Base-by-base conservation (phyloP, 2,797 vertebrate genomes). In the Kryptopterus vitreolus region DNA sequence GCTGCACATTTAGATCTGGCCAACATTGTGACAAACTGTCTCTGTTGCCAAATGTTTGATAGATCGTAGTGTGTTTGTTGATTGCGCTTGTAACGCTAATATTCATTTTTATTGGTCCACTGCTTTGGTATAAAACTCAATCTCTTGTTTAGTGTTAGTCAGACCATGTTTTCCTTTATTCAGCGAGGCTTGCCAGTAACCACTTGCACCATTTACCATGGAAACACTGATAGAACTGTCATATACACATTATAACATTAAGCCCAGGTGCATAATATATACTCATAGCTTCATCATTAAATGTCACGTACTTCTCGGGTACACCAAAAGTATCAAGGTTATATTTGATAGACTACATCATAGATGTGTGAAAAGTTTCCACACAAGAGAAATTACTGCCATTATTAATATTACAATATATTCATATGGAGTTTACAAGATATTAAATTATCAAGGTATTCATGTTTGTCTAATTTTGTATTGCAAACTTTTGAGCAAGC, bases 41-140 rank as follows among this genome's bases (percentile, higher is more conserved):
- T 48, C 29, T 66, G 35, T 31, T 66, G 63, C 43, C 63, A n/a
- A 4, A 31, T 66, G 20, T 43, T 65, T 20, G 1, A 35, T 66
- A 66, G 63, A 66, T 52, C 29, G 68, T 61, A 61, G 24, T 52
- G 16, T 29, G 50, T 43, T 52, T 31, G 8, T 16, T 52, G 8
- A 24, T 52, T 50, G 69, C 48, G 53, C 22, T 53, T 20, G 29
- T 53, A 53, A 48, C 22, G 48, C 48, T 71, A 29, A 70, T 70
- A n/a, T 70, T 71, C 53, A 71, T 71, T 71, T 71, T 33, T 29
- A 71, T 22, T 31, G 18, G 22, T 22, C 9, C 20, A 22, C 29
- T 71, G 26, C 69, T 53, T 53, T 71, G n/a, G 52, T 71, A 71
- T 22, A 71, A 71, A 71, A 53, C 48, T 12, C 18, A 26, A 48